Percentiles rank a stretch among this genome's conserved stretches.
These are phyloP conservation scores for Taenaris catops DNA, from an alignment of 2,888 invertebrate species.

Conservation along the genomic window DNA sequence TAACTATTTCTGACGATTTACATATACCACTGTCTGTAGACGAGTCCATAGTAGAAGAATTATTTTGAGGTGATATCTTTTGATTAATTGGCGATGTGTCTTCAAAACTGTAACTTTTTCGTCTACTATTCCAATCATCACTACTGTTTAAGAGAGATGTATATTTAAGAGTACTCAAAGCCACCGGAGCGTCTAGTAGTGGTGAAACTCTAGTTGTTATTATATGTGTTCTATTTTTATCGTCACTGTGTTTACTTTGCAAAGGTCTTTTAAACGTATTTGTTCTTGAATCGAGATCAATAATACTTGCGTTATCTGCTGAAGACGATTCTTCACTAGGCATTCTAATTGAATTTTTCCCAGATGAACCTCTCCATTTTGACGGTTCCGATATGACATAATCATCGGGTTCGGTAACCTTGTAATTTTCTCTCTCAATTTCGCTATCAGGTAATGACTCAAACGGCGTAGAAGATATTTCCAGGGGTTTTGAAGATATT, in stretches of 20 bases:
- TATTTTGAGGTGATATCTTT: conserved; percentile 51
- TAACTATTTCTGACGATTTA: conserved; percentile 83
- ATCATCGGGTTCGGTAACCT: conserved; percentile 79
- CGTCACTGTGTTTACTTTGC: conserved; percentile 25
- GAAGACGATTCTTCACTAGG: conserved; percentile 79
- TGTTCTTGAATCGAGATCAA: conserved; percentile 55
- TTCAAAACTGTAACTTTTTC: conserved; percentile 89
- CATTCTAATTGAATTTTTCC: conserved; percentile 83
- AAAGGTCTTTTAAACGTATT: conserved; percentile 51
- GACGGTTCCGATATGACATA: conserved; percentile 74
- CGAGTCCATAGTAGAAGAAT: conserved; percentile 82
- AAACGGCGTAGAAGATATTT: conserved; percentile 65
- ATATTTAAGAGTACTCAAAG: conserved; percentile 62
- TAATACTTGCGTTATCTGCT: conserved; percentile 65
- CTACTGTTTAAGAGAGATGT: conserved; percentile 61
- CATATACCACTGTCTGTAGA: conserved; percentile 89
- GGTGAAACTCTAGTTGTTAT: conserved; percentile 50
- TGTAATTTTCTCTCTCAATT: conserved; percentile 54
- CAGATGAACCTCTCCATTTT: conserved; percentile 84
- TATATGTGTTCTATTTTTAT: conserved; percentile 29
- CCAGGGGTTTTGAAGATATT: conserved; percentile 50
- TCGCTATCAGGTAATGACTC: conserved; percentile 49
- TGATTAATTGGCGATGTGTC: conserved; percentile 57
- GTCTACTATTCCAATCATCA: conserved; percentile 84
- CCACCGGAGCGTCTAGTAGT: conserved; percentile 52